Conservation (phyloP, 2,113 vertebrate species). For the Zosterops borbonicus region DNA sequence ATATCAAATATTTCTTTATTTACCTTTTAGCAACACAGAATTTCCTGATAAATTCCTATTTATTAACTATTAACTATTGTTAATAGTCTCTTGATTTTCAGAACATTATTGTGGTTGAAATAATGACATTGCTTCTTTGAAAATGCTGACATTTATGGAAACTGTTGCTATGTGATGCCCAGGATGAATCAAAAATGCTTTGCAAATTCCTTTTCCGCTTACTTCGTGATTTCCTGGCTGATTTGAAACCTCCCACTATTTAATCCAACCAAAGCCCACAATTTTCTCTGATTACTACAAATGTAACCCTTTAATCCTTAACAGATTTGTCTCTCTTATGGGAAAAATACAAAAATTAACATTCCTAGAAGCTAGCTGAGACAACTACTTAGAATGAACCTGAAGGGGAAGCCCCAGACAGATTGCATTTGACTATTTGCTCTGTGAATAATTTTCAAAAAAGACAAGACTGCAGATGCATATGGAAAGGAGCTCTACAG, state of each 20-base stretch:
- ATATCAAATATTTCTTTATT: neutral
- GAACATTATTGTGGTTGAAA: constrained; percentile 9
- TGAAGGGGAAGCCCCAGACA: neutral
- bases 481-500: neutral
- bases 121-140: neutral
- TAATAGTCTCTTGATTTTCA: constrained; percentile 35
- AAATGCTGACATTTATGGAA: constrained; percentile 34
- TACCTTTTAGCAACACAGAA: neutral
- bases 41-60: neutral
- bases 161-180: constrained; percentile 26
- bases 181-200: constrained; percentile 53
- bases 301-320: constrained; percentile 10
- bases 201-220: constrained; percentile 34
- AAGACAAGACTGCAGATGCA: neutral
- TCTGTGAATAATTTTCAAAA: neutral
- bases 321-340: constrained; percentile 6
- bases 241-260: constrained; percentile 42
- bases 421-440: neutral
- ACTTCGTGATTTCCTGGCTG: constrained; percentile 35
- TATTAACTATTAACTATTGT: neutral
- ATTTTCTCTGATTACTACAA: constrained; percentile 51
- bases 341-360: neutral
- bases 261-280: constrained; percentile 19
- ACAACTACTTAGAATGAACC: neutral
- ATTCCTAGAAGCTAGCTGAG: constrained; percentile 18